Conservation (phyloP, 2,888 invertebrate genomes). For the Acronicta leporina region DNA sequence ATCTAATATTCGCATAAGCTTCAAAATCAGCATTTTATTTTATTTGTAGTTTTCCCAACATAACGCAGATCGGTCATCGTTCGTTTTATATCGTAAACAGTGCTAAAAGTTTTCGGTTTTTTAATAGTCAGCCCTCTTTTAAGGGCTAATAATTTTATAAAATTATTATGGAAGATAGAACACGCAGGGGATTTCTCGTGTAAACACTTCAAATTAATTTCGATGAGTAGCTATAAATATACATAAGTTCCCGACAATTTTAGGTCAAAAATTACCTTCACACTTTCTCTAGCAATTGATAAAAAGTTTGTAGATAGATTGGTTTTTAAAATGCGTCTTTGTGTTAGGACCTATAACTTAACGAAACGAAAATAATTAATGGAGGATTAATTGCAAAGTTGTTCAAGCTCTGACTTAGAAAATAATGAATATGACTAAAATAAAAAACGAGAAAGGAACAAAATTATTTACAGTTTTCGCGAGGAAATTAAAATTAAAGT, state of each 20-base stretch:
- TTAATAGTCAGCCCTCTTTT: slow-evolving; percentile 31
- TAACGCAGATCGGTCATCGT: background rate
- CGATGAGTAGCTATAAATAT: slow-evolving; percentile 33
- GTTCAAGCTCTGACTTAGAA: no score
- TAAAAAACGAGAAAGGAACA: no score
- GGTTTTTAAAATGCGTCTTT: no score
- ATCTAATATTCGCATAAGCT: no score
- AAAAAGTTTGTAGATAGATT: background rate
- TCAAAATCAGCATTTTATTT: no score
- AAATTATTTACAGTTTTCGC: no score
- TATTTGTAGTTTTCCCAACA: no score
- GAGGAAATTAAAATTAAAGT: no score
- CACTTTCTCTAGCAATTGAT: slow-evolving; percentile 4
- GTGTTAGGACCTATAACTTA: no score
- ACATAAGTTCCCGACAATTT: slow-evolving; percentile 15
- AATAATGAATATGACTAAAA: no score
- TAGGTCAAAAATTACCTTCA: slow-evolving; percentile 20
- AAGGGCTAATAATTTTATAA: slow-evolving; percentile 38
- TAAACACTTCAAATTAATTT: slow-evolving; percentile 44
- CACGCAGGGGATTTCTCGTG: slow-evolving; percentile 40
- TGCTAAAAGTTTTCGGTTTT: slow-evolving; percentile 28
- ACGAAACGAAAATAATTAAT: no score
- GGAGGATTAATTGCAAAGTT: no score
- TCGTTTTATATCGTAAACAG: slow-evolving; percentile 7
- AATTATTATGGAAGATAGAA: slow-evolving; percentile 50